phyloP scores from a whole-genome alignment of 2,888 invertebrate species.

The Heliothis peltigera region DNA sequence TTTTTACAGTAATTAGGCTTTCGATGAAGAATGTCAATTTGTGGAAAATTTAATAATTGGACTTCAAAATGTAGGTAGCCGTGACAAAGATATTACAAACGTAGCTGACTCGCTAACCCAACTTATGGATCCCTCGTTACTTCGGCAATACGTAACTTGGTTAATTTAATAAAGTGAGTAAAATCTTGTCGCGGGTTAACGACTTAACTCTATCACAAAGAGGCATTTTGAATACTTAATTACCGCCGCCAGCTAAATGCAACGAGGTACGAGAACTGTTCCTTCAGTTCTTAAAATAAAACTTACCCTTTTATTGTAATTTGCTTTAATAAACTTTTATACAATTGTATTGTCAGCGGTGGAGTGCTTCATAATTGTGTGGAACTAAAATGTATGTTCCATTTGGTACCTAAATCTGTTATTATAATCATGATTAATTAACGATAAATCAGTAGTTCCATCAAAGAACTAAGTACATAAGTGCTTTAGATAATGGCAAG shows the following conservation, averaged over 20 bases:
- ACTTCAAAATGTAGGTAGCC: constrained; percentile 29
- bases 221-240: constrained; percentile 86
- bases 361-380: constrained; percentile 5
- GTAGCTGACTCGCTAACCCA: constrained; percentile 39
- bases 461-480: no score
- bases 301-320: constrained; percentile 59
- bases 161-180: constrained; percentile 72
- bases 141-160: constrained; percentile 65
- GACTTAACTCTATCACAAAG: constrained; percentile 81
- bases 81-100: constrained; percentile 47
- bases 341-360: constrained; percentile 27
- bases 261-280: constrained; percentile 76
- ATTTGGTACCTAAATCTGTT: no score
- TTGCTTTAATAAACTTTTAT: constrained; percentile 66
- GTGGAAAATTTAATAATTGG: constrained; percentile 39
- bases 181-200: constrained; percentile 75
- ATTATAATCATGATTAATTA: no score
- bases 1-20: no score
- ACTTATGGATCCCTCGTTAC: constrained; percentile 61
- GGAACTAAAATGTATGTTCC: neutral
- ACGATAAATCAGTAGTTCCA: no score
- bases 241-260: constrained; percentile 83
- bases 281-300: constrained; percentile 65
- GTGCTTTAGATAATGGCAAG: no score
- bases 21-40: constrained; percentile 26